Evolutionary conservation across 1,140 invertebrate species (phyloP).

Genomic region (Solen grandis): DNA sequence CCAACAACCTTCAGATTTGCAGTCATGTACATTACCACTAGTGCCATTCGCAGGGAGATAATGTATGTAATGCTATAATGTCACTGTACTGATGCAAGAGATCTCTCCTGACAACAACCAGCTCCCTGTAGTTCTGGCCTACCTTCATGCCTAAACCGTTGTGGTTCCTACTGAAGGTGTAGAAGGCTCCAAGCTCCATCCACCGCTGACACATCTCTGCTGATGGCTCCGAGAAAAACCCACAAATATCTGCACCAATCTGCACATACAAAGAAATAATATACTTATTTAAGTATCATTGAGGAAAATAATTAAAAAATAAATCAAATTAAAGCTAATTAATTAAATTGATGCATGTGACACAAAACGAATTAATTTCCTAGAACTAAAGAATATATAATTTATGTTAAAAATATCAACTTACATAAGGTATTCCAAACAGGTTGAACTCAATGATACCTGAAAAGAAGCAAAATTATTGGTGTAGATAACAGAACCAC

Average conservation of each 20-base stretch:
- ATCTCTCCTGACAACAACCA: background rate
- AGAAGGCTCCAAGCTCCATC: constrained; percentile 78
- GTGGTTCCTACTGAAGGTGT: constrained; percentile 75
- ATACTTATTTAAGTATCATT: background rate
- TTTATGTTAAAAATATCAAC: constrained; percentile 8
- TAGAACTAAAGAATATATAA: background rate
- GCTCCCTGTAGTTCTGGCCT: background rate
- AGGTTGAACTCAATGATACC: constrained; percentile 72
- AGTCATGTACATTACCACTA: background rate
- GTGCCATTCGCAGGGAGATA: background rate
- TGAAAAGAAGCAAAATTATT: constrained; percentile 37
- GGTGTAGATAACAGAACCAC: too few species aligned
- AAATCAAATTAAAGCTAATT: background rate
- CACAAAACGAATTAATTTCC: background rate
- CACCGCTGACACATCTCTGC: constrained; percentile 72
- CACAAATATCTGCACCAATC: constrained; percentile 75
- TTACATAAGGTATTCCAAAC: constrained; percentile 73
- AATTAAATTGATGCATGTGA: background rate
- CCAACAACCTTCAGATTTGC: background rate
- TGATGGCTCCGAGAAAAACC: constrained; percentile 67
- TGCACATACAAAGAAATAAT: constrained; percentile 3
- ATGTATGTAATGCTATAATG: background rate
- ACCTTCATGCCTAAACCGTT: constrained; percentile 64
- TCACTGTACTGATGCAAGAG: background rate
- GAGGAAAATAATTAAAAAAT: background rate